These are phyloP conservation scores for Rhadinocentrus ornatus DNA, from an alignment of 2,797 vertebrate species.

Conservation along the genomic window DNA sequence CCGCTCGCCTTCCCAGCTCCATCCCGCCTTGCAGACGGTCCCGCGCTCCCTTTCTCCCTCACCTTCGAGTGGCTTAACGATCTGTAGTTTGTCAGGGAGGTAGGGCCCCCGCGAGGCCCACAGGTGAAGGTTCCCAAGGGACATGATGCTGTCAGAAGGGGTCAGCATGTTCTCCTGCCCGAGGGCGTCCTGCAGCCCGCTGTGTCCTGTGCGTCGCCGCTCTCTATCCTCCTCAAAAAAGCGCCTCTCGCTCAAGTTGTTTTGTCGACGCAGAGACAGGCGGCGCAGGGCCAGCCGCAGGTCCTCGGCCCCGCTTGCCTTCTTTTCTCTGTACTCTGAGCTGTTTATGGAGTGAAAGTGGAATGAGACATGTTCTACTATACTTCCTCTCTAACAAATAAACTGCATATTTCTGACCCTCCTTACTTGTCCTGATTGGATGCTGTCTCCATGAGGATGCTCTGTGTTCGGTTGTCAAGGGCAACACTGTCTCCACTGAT, in stretches of 20 bases:
- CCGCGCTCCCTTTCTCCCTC: conserved; percentile 63
- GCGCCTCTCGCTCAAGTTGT: conserved; percentile 92
- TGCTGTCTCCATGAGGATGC: conserved; percentile 90
- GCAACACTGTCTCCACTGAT: conserved; percentile 79
- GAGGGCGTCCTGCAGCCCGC: conserved; percentile 80
- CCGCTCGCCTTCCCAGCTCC: conserved; percentile 44
- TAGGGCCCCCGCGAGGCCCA: conserved; percentile 92
- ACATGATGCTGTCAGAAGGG: conserved; percentile 97
- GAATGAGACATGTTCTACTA: background rate
- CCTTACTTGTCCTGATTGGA: conserved; percentile 75
- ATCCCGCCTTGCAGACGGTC: conserved; percentile 30
- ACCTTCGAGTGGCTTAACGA: conserved; percentile 99
- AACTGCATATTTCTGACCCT: background rate
- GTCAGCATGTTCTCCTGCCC: conserved; percentile 84
- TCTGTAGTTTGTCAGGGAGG: conserved; percentile 99
- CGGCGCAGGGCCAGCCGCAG: conserved; percentile 92
- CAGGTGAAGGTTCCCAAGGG: conserved; percentile 89
- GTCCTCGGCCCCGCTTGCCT: conserved; percentile 89
- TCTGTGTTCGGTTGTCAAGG: conserved; percentile 93
- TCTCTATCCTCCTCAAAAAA: conserved; percentile 96
- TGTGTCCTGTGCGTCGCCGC: conserved; percentile 83
- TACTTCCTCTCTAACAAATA: background rate
- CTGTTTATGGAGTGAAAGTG: conserved; percentile 31
- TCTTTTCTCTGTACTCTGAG: conserved; percentile 84
- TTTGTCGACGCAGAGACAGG: conserved; percentile 93